Evolutionary conservation across 2,113 vertebrate genomes (phyloP), one percentile per base, ranked within the genome.

Genomic region (Boulengeromyrus knoepffleri): DNA sequence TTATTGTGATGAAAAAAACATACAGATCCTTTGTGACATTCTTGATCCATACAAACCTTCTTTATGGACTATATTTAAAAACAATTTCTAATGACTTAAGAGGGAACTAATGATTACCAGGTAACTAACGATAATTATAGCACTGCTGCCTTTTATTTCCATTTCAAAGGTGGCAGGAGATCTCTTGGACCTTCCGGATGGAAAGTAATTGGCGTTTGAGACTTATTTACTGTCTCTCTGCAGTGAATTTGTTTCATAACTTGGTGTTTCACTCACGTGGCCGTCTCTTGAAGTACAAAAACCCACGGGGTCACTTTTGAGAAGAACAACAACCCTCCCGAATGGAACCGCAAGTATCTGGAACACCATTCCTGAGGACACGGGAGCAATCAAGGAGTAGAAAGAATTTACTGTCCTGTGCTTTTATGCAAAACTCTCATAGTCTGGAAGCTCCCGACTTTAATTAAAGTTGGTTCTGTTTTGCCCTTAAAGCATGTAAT

Each of bases 401-500:
- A 42, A 42, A 31, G 62, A 80, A 42, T 80, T 80, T 42, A 80
- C 31, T 19, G 74, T 42, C 15, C 17, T 42, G 31, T 19, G 36
- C 74, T 80, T 80, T 80, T 80, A 42, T 80, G 74, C 5, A 15
- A 80, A 80, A 80, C 36, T 39, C 36, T 31, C 70, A 36, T 39
- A 19, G 13, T 80, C 5, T 80, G 31, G 74, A 42, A 80, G 74
- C 74, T 19, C 36, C 15, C 4, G 36, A 80, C 74, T 80, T 80
- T 80, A 80, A 80, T 39, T 80, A 39, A 80, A 80, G 74, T 80
- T 80, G 31, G 74, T 80, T 80, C 36, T 80, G 36, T 80, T 42
- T 80, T 80, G 74, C 74, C 74, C 74, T 80, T 85, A 46, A 85
- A 85, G 83, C 83, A 85, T 85, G 39, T 85, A 85, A 85, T 46